Conservation (phyloP, 2,113 vertebrate species). For the Centropus unirufus region DNA sequence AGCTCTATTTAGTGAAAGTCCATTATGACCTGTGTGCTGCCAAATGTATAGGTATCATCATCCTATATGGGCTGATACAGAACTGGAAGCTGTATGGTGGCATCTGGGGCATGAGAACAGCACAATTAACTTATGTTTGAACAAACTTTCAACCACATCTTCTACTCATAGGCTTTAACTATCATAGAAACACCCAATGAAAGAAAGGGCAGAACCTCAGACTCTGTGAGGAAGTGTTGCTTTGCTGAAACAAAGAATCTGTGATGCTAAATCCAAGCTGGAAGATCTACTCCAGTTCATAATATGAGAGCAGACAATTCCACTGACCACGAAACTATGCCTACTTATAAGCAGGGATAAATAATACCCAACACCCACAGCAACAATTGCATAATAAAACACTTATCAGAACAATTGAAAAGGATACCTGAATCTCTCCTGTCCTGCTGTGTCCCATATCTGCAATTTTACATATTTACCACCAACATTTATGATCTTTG, state of each 20-base stretch:
- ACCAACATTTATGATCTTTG: conserved; percentile 84
- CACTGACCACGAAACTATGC: background rate
- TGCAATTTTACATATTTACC: conserved; percentile 86
- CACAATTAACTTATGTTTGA: background rate
- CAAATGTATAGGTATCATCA: background rate
- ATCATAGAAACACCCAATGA: background rate
- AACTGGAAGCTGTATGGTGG: background rate
- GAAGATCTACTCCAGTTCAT: background rate
- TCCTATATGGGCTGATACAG: background rate
- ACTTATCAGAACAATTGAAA: background rate
- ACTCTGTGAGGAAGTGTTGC: background rate
- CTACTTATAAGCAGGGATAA: background rate
- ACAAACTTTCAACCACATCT: background rate
- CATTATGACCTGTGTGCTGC: background rate
- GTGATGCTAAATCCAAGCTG: fast-evolving
- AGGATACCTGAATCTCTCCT: conserved; percentile 82
- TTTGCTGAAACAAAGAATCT: background rate
- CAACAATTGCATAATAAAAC: background rate
- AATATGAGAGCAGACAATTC: background rate
- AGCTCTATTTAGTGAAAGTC: background rate
- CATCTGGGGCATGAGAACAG: background rate
- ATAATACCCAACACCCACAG: background rate
- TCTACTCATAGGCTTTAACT: background rate
- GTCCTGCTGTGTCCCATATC: conserved; percentile 85
- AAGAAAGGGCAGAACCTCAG: background rate